Percentiles rank a stretch among this genome's conserved stretches.
These are phyloP conservation scores for Patella depressa DNA, from an alignment of 2,888 invertebrate species.

Conservation along the genomic window DNA sequence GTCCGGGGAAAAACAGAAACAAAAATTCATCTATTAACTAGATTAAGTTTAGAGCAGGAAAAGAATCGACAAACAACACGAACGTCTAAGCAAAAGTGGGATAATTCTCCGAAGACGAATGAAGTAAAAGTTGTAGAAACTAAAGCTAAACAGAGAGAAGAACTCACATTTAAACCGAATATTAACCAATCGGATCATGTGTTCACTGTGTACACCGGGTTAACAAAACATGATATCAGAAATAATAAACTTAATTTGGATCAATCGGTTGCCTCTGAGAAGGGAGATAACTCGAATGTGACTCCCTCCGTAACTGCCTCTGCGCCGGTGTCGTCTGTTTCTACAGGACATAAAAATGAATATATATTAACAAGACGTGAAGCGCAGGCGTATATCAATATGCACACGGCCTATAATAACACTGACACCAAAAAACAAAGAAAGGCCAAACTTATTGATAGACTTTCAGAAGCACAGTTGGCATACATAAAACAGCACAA, in stretches of 20 bases:
- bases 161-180: conserved; percentile 1
- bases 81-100: background rate
- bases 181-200: background rate
- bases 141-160: conserved; percentile 32
- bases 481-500: conserved; percentile 17
- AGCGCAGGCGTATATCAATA: conserved; percentile 47
- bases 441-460: conserved; percentile 50
- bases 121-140: background rate
- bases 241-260: background rate
- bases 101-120: background rate
- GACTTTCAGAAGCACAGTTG: conserved; percentile 47
- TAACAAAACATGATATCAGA: background rate
- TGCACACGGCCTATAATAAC: conserved; percentile 43
- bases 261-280: background rate
- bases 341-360: background rate
- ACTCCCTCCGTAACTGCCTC: background rate
- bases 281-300: background rate
- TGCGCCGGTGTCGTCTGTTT: background rate
- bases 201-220: background rate
- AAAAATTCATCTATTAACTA: conserved; percentile 40
- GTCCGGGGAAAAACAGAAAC: conserved; percentile 20
- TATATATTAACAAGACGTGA: conserved; percentile 45
- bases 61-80: conserved; percentile 30
- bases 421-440: conserved; percentile 37
- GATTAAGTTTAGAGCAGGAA: conserved; percentile 40